Percentiles rank a stretch among this genome's conserved stretches.
Conservation (phyloP, 2,113 vertebrate genomes). For the Silurus asotus region DNA sequence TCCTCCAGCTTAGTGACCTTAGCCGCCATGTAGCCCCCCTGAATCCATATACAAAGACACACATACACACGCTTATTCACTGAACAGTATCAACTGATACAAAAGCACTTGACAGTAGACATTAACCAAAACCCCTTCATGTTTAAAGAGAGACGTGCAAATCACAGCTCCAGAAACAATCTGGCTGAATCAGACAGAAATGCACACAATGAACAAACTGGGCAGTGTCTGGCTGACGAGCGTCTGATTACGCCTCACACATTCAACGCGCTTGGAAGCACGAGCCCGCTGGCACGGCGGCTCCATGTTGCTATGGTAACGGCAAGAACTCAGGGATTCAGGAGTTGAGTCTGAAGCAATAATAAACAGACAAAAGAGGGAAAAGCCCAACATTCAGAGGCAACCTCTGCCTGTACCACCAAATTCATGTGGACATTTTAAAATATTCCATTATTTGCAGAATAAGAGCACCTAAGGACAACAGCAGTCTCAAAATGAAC, state of each 20-base stretch:
- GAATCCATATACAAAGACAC: constrained; percentile 18
- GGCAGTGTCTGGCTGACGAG: constrained; percentile 51
- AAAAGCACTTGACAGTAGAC: not conserved
- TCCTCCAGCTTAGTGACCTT: constrained; percentile 93
- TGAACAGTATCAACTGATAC: not conserved
- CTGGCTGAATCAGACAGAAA: constrained; percentile 9
- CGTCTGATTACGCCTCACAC: constrained; percentile 51
- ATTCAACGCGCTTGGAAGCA: constrained; percentile 43
- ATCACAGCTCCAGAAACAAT: constrained; percentile 10
- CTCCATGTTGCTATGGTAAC: constrained; percentile 55
- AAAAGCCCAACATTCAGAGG: constrained; percentile 30
- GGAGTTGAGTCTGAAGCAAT: constrained; percentile 50
- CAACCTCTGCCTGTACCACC: not conserved
- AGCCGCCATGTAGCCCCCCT: constrained; percentile 95
- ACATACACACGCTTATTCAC: not conserved
- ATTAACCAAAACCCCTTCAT: not conserved
- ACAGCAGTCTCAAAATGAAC: not conserved
- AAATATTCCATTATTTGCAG: not conserved
- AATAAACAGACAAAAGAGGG: constrained; percentile 49
- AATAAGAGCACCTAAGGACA: not conserved
- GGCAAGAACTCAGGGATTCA: constrained; percentile 51
- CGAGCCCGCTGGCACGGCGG: constrained; percentile 49
- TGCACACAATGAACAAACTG: constrained; percentile 48
- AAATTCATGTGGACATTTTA: constrained; percentile 17
- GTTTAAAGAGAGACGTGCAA: not conserved